Evolutionary conservation across 2,797 vertebrate species (phyloP).

Genomic region (Carduelis carduelis): DNA sequence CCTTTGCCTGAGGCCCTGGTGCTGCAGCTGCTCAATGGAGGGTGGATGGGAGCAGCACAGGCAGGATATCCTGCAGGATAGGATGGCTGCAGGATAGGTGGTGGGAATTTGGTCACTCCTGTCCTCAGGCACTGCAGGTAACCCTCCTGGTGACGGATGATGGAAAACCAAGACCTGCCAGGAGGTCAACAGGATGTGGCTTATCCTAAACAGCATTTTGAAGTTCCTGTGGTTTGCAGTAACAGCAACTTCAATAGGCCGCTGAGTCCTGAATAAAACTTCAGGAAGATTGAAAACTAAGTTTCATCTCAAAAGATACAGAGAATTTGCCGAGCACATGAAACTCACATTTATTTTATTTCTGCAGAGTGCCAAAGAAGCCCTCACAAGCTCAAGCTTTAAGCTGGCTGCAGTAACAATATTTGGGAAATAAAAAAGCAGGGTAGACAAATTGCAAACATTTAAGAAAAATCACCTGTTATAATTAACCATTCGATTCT

Average conservation of each 20-base stretch:
- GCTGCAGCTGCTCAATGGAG: not conserved
- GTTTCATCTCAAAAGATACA: not conserved
- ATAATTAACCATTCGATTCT: not conserved
- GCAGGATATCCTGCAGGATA: not conserved
- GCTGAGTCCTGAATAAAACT: not conserved
- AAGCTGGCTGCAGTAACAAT: not conserved
- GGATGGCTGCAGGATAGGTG: not conserved
- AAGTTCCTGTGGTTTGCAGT: not conserved
- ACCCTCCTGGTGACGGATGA: not conserved
- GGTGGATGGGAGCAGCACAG: not conserved
- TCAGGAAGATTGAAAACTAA: not conserved
- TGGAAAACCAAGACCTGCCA: not conserved
- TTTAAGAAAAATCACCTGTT: not conserved
- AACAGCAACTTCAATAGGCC: not conserved
- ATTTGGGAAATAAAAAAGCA: not conserved
- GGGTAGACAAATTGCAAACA: not conserved
- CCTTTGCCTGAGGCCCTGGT: not conserved
- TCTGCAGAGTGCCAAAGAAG: not conserved
- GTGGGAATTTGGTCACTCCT: not conserved
- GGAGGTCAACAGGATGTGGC: not conserved
- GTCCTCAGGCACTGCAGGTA: rapidly evolving
- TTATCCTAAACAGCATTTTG: rapidly evolving
- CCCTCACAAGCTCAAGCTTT: not conserved
- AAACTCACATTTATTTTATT: not conserved
- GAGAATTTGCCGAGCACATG: not conserved